Base-by-base conservation (phyloP, 1,140 invertebrate genomes). In the Drosophila willistoni region DNA sequence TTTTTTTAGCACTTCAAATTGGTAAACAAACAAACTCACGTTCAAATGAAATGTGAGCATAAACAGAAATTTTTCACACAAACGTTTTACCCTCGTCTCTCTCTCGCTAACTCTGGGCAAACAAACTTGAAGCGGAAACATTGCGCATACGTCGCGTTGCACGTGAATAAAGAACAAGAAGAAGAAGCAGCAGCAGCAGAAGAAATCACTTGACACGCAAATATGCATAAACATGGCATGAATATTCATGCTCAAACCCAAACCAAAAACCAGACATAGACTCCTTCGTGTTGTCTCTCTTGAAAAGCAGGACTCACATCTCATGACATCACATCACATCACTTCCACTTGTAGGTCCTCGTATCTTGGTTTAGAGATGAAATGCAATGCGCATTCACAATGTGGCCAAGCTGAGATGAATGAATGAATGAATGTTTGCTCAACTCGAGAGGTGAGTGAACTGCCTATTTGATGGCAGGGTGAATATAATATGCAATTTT, bases 351-450 rank as follows among this genome's bases (percentile, higher is more conserved):
- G 64, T 63, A 63, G 63, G 61, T 71, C 70, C 56, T 68, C 66
- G 73, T 91, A 91, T 90, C 89, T 90, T 69, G 75, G 76, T 77
- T 91, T 85, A 89, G 89, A 90, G 89, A 90, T 90, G 89, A 90
- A 90, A 91, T 90, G 89, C 89, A 90, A 90, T 90, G 74, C 89
- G 89, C 89, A 90, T 84, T 81, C 65, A 89, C 84, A 84, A 81
- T 84, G 73, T 85, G 77, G 55, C 71, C 51, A 39, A 63, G 22
- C 47, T 10, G 19, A 25, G 19, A 25, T 36, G 29, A 36, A 36
- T 51, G 44, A 51, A 51, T 51, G 44, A 59, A 77, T 69, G 66
- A 79, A 68, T 87, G 84, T 87, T 83, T 89, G 67, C 84, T 51
- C 44, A 89, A 69, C 63, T 25, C 36, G 54, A 36, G 62, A 57